A percentile compares a stretch with the other conserved stretches of the same genome.
Conservation (phyloP, 1,140 invertebrate species). For the Zaprionus lachaisei region DNA sequence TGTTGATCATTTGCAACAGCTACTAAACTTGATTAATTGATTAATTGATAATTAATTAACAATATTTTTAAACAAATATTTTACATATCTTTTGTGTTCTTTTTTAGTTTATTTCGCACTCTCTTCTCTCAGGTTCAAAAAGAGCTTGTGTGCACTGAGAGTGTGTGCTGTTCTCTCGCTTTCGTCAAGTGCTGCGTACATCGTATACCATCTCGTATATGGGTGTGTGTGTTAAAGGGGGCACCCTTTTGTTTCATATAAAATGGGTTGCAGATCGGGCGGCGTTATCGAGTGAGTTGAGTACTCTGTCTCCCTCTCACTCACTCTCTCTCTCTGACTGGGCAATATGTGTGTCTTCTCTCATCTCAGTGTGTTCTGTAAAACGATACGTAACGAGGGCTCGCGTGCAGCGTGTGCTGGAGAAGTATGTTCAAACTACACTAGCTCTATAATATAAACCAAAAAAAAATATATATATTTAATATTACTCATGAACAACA, state of each 20-base stretch:
- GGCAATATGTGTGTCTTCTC: conserved; percentile 33
- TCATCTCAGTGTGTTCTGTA: conserved; percentile 55
- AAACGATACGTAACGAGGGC: conserved; percentile 76
- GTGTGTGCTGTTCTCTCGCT: conserved; percentile 34
- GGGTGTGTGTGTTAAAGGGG: conserved; percentile 23
- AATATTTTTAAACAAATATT: conserved; percentile 59
- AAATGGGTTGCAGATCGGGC: conserved; percentile 24
- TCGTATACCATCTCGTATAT: conserved; percentile 38
- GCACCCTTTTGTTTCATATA: conserved; percentile 26
- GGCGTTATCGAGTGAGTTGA: conserved; percentile 58
- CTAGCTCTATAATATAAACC: conserved; percentile 55
- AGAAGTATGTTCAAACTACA: conserved; percentile 83
- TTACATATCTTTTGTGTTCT: conserved; percentile 63
- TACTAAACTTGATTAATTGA: conserved; percentile 37
- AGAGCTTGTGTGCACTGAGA: conserved; percentile 54
- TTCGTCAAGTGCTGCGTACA: conserved; percentile 45
- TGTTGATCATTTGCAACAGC: conserved; percentile 72
- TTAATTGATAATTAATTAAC: conserved; percentile 49
- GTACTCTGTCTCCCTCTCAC: conserved; percentile 1
- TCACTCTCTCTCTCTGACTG: conserved; percentile 14
- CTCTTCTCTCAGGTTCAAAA: conserved; percentile 76
- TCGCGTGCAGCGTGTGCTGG: conserved; percentile 80
- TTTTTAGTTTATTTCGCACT: conserved; percentile 80
- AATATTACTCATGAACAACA: conserved; percentile 40
- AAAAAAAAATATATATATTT: conserved; percentile 29